phyloP scores from a whole-genome alignment of 2,888 invertebrate species.

The Zygaena filipendulae region DNA sequence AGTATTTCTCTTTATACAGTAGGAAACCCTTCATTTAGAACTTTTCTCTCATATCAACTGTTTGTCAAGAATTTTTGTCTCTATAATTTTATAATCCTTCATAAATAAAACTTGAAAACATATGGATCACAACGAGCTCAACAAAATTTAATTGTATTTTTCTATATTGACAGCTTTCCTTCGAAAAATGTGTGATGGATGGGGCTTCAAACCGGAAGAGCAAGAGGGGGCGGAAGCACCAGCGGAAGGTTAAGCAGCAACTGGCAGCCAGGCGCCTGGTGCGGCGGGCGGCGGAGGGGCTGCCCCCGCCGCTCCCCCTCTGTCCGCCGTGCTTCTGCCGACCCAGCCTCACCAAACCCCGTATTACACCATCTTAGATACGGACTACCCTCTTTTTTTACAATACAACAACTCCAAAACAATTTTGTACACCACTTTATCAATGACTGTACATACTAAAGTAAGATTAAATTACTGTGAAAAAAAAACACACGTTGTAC shows the following conservation, averaged over 20 bases:
- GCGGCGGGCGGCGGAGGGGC: constrained; percentile 17
- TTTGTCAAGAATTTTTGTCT: no score
- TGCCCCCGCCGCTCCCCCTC: constrained; percentile 18
- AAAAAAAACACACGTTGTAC: constrained; percentile 62
- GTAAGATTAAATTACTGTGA: constrained; percentile 63
- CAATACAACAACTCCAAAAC: constrained; percentile 37
- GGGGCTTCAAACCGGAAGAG: constrained; percentile 32
- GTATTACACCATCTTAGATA: constrained; percentile 49
- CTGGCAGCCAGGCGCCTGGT: constrained; percentile 11
- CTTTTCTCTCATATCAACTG: no score
- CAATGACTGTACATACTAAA: constrained; percentile 62
- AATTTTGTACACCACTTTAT: constrained; percentile 54
- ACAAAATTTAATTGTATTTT: constrained; percentile 4
- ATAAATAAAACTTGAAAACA: no score
- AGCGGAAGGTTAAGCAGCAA: constrained; percentile 17
- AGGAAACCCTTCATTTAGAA: no score
- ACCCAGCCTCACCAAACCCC: constrained; percentile 24
- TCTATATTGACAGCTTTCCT: constrained; percentile 78
- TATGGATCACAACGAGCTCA: no score
- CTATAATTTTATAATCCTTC: no score
- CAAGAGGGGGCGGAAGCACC: constrained; percentile 30
- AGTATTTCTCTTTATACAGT: no score
- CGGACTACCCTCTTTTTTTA: constrained; percentile 60
- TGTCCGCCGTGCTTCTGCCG: constrained; percentile 19
- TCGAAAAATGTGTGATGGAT: constrained; percentile 83